Conservation (phyloP, 1,140 invertebrate genomes). For the Pachypeltis micranthus region DNA sequence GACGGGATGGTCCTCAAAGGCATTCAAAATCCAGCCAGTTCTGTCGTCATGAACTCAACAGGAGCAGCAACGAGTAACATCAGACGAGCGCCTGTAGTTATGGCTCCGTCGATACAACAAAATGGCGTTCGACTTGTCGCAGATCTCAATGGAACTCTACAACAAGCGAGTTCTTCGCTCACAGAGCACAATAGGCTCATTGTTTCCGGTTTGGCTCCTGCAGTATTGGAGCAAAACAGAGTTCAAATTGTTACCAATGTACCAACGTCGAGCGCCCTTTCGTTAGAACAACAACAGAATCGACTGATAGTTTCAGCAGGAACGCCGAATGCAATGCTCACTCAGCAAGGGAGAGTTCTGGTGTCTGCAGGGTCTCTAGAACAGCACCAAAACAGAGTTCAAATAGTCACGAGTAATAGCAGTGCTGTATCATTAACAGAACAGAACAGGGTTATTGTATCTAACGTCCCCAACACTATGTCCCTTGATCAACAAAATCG, state of each 20-base stretch:
- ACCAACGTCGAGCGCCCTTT: conserved; percentile 17
- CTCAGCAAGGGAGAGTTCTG: conserved; percentile 19
- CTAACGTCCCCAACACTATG: conserved; percentile 19
- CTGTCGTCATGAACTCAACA: conserved; percentile 21
- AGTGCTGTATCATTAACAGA: conserved; percentile 22
- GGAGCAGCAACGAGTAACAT: conserved; percentile 1
- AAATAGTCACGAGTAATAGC: conserved; percentile 23
- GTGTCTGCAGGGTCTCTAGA: conserved; percentile 19
- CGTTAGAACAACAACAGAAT: conserved; percentile 22
- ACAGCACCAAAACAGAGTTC: conserved; percentile 24
- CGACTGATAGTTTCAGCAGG: conserved; percentile 7
- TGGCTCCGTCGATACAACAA: conserved; percentile 25
- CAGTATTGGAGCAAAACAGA: conserved; percentile 22
- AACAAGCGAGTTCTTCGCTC: conserved; percentile 11
- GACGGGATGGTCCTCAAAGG: conserved; percentile 23
- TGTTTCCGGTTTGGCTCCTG: conserved; percentile 20
- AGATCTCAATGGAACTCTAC: conserved; percentile 24
- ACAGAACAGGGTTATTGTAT: conserved; percentile 24
- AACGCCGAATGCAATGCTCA: conserved; percentile 12
- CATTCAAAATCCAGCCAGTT: conserved; percentile 3
- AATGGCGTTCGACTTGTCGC: conserved; percentile 27
- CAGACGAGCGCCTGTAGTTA: conserved; percentile 15
- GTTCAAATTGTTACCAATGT: conserved; percentile 23
- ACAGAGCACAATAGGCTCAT: conserved; percentile 25
- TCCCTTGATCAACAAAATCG: conserved; percentile 24